phyloP scores from a whole-genome alignment of 2,797 vertebrate species.

The Esox masquinongy region DNA sequence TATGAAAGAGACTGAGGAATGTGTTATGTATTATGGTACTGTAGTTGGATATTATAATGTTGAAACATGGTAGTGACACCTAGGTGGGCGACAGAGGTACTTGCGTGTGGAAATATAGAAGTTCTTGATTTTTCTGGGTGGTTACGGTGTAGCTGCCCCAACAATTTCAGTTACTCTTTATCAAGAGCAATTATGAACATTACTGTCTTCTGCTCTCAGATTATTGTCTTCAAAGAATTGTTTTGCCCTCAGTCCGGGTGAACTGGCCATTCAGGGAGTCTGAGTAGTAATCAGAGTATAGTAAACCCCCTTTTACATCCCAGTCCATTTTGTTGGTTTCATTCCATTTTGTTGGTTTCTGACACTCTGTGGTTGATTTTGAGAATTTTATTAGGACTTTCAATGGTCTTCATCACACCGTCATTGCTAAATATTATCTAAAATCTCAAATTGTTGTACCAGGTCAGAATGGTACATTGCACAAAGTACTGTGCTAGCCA shows the following conservation, averaged over 20 bases:
- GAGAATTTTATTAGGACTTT: no score
- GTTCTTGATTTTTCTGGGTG: neutral
- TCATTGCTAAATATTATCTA: no score
- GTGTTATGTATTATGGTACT: neutral
- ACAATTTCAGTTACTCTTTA: conserved; percentile 1
- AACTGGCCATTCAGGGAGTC: conserved; percentile 17
- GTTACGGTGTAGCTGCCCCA: conserved; percentile 23
- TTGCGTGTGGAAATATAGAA: neutral
- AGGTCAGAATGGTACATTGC: no score
- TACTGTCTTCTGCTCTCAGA: conserved; percentile 30
- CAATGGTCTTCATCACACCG: no score
- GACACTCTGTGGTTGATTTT: no score
- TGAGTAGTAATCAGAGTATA: no score
- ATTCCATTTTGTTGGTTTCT: no score
- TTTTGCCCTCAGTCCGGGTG: conserved; percentile 17
- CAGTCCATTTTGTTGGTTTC: no score
- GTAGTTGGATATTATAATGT: neutral
- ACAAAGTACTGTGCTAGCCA: no score
- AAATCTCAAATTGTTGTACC: no score
- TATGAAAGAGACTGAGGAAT: neutral
- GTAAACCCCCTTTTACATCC: no score
- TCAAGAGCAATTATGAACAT: conserved; percentile 38
- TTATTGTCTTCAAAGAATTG: conserved; percentile 29
- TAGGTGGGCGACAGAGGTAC: neutral
- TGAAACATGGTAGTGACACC: neutral